Base-by-base conservation (phyloP, 2,797 vertebrate genomes). In the Chelon auratus region DNA sequence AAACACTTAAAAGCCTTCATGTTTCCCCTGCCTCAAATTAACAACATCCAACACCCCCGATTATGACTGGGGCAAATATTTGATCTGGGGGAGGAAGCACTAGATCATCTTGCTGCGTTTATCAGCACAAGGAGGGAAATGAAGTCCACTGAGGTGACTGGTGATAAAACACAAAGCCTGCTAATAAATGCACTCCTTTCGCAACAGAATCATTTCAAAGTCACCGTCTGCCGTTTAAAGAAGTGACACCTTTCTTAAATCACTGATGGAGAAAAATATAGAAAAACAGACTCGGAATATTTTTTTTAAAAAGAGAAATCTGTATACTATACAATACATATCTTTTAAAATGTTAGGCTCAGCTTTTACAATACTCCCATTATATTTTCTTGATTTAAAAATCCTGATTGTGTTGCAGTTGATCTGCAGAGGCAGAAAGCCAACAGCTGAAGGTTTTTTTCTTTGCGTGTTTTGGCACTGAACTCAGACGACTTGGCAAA, bases 21-120 rank as follows among this genome's bases (percentile, higher is more conserved):
- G 76, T 85, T 87, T 87, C 90, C 87, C 82, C 87, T 82, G 84
- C 84, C 63, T 85, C 89, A 93, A 93, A 93, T 93, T 91, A 93
- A 93, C 91, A 88, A 84, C 90, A 87, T 89, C 78, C 91, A 88
- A 89, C 85, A 74, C 81, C 73, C 67, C 60, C 40, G 84, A 88
- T 85, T 89, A 91, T 86, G 91, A 89, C 83, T 62, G 82, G 68
- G 82, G 75, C 83, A 88, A 87, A 92, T 87, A 93, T 93, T 92
- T 94, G 89, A 94, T 92, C 86, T 86, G 59, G 65, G 75, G 72
- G 83, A 88, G 88, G 92, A 92, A 93, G 88, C 85, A 90, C 87
- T 90, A 89, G 79, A 93, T 93, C 91, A 91, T 88, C 86, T 82
- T 51, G 75, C 76, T 80, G 83, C 86, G 33, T 91, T 90, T 90